Percentiles rank a stretch among this genome's conserved stretches.
phyloP scores from a whole-genome alignment of 2,888 invertebrate genomes.

The Sturmia bella region DNA sequence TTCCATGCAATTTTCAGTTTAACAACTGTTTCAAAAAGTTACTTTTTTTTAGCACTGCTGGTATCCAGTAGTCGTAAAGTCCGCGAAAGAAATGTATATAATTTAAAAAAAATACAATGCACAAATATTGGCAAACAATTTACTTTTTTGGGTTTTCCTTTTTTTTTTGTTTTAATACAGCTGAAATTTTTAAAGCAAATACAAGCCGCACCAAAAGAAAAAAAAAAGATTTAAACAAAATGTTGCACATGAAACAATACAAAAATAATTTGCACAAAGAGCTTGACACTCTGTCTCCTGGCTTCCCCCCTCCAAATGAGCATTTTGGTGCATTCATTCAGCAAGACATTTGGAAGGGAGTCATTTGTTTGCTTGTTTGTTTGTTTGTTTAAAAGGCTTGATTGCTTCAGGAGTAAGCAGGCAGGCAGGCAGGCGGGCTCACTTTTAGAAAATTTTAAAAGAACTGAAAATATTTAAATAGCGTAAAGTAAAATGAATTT shows the following conservation, averaged over 20 bases:
- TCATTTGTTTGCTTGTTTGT: constrained; percentile 59
- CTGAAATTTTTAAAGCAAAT: constrained; percentile 54
- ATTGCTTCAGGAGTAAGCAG: constrained; percentile 14
- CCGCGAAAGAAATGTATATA: constrained; percentile 14
- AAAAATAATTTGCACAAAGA: constrained; percentile 68
- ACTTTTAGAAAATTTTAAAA: constrained; percentile 45
- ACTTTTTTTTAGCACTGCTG: constrained; percentile 22
- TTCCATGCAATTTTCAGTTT: constrained; percentile 68
- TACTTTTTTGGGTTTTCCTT: constrained; percentile 35
- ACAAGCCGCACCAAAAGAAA: constrained; percentile 16
- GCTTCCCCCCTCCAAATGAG: constrained; percentile 36
- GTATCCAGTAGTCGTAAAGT: not conserved
- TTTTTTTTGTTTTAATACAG: constrained; percentile 5
- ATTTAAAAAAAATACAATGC: not conserved
- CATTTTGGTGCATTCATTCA: not conserved
- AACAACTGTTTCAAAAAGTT: constrained; percentile 68
- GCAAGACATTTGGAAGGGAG: constrained; percentile 55
- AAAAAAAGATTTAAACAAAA: constrained; percentile 1
- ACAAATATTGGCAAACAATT: constrained; percentile 69
- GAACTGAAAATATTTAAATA: constrained; percentile 53
- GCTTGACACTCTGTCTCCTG: constrained; percentile 59
- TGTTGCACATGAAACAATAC: constrained; percentile 62
- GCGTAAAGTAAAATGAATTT: constrained; percentile 36
- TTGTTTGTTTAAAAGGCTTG: constrained; percentile 16
- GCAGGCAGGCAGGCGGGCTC: constrained; percentile 1